phyloP scores from a whole-genome alignment of 2,888 invertebrate genomes.

The Lasioglossum malachurum region DNA sequence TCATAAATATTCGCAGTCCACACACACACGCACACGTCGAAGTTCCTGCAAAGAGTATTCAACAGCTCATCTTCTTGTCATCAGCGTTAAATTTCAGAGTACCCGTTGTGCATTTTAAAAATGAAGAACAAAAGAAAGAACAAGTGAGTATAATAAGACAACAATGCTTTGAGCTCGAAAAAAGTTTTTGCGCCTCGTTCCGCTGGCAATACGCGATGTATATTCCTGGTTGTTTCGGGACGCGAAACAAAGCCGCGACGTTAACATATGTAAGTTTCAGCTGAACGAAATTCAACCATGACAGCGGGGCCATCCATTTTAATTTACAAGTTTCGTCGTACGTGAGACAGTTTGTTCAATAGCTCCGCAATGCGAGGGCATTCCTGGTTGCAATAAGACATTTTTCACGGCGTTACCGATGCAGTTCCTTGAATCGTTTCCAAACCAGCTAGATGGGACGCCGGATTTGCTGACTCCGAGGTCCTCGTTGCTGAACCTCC shows the following conservation, averaged over 20 bases:
- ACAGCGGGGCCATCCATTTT: neutral
- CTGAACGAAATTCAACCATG: neutral
- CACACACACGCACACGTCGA: too few relatives aligned
- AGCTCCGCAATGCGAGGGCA: neutral
- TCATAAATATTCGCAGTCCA: neutral
- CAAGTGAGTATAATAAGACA: neutral
- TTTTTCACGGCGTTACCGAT: slow-evolving; percentile 68
- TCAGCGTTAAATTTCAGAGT: neutral
- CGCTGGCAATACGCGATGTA: neutral
- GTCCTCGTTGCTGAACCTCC: slow-evolving; percentile 73
- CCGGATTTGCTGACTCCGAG: slow-evolving; percentile 67
- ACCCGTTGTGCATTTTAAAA: neutral
- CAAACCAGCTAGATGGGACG: slow-evolving; percentile 70
- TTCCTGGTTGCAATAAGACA: slow-evolving; percentile 38
- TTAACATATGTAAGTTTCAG: slow-evolving; percentile 3
- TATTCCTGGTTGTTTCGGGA: neutral
- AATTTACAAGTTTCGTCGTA: slow-evolving; percentile 5
- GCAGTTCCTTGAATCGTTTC: slow-evolving; percentile 74
- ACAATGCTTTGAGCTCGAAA: neutral
- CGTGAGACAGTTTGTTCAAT: slow-evolving; percentile 15
- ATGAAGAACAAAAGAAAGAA: neutral
- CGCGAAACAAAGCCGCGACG: slow-evolving; percentile 2
- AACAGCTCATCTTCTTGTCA: neutral
- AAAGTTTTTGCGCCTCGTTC: neutral
- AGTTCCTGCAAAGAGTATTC: neutral